phyloP scores from a whole-genome alignment of 2,797 vertebrate genomes.

The Chloroceryle amazona region DNA sequence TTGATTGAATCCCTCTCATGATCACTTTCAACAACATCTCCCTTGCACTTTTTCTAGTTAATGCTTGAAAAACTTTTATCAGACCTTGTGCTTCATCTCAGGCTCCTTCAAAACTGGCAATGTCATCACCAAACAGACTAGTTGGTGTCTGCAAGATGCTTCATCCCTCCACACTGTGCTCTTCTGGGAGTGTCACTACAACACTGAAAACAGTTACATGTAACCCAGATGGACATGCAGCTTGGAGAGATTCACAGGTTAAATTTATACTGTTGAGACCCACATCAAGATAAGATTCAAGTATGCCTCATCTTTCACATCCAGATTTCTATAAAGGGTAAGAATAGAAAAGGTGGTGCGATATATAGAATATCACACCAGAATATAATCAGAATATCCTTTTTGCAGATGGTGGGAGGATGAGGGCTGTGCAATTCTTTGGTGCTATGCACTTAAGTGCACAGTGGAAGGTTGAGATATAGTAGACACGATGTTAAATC shows the following conservation, averaged over 20 bases:
- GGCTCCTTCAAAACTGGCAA: neutral
- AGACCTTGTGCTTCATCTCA: neutral
- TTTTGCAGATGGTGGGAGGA: neutral
- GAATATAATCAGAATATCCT: neutral
- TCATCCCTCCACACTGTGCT: neutral
- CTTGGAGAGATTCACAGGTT: neutral
- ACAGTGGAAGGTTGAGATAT: neutral
- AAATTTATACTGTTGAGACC: neutral
- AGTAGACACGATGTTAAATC: neutral
- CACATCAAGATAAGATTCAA: neutral
- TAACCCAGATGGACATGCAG: neutral
- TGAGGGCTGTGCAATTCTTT: neutral
- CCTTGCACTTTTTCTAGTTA: neutral
- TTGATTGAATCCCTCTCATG: neutral
- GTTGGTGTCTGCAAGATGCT: neutral
- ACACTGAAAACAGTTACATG: neutral
- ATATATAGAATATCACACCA: neutral
- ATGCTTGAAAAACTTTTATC: neutral
- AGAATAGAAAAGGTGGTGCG: neutral
- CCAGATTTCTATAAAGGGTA: neutral
- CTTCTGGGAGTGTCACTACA: neutral
- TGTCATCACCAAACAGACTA: neutral
- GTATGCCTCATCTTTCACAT: neutral
- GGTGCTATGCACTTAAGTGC: neutral
- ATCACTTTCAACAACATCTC: neutral